A percentile compares a stretch with the other conserved stretches of the same genome.
Conservation (phyloP, 2,888 invertebrate genomes). For the Branchipolynoe longqiensis region DNA sequence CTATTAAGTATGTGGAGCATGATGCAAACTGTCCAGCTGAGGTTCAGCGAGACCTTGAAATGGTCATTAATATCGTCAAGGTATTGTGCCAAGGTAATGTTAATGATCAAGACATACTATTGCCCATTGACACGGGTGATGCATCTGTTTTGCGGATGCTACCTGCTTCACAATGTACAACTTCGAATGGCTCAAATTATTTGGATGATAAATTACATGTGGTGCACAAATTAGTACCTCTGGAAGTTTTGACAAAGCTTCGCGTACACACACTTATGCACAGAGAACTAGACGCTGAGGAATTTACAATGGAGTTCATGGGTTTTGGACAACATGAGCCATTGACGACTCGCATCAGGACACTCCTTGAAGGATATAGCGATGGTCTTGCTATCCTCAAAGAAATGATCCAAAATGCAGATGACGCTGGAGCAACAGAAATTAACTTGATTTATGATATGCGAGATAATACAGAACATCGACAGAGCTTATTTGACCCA, state of each 20-base stretch:
- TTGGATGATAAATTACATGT: slow-evolving; percentile 64
- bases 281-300: slow-evolving; percentile 66
- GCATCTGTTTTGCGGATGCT: slow-evolving; percentile 60
- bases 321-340: slow-evolving; percentile 75
- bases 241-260: slow-evolving; percentile 69
- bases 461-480: slow-evolving; percentile 71
- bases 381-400: slow-evolving; percentile 77
- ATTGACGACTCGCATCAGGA: slow-evolving; percentile 73
- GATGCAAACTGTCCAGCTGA: slow-evolving; percentile 59
- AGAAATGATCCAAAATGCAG: slow-evolving; percentile 80
- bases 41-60: not conserved
- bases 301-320: slow-evolving; percentile 47
- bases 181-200: slow-evolving; percentile 68
- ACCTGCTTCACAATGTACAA: slow-evolving; percentile 68
- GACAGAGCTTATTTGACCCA: slow-evolving; percentile 72
- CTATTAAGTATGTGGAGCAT: slow-evolving; percentile 26
- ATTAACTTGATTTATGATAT: slow-evolving; percentile 74
- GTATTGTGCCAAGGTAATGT: not conserved
- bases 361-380: slow-evolving; percentile 69
- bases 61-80: not conserved
- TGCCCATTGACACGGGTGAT: not conserved
- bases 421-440: slow-evolving; percentile 77
- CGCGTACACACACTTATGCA: slow-evolving; percentile 72
- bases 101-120: not conserved
- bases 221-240: slow-evolving; percentile 72